Conservation (phyloP, 1,140 invertebrate species). For the Zaprionus kolodkinae region DNA sequence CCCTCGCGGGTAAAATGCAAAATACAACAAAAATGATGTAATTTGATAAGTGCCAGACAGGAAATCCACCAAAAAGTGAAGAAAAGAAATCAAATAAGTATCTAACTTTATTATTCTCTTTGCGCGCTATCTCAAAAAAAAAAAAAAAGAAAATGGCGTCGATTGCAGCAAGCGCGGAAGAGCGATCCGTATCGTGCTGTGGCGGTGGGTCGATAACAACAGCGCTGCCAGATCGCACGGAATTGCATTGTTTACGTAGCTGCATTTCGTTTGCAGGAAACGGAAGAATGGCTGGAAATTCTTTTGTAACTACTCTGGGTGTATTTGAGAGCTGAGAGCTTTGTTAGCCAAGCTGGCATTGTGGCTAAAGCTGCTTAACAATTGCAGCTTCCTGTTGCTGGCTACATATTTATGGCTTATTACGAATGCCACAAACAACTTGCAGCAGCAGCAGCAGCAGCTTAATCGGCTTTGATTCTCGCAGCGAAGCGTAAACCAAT, state of each 20-base stretch:
- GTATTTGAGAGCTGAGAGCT: neutral
- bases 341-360: neutral
- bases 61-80: neutral
- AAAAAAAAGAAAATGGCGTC: slow-evolving; percentile 29
- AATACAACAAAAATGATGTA: slow-evolving; percentile 29
- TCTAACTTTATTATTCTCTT: slow-evolving; percentile 17
- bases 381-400: neutral
- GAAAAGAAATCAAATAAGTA: slow-evolving; percentile 38
- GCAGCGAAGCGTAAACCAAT: slow-evolving; percentile 17
- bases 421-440: slow-evolving; percentile 16
- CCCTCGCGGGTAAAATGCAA: neutral
- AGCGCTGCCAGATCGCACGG: slow-evolving; percentile 20
- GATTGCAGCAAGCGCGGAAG: neutral
- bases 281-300: neutral
- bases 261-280: neutral
- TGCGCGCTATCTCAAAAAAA: too few relatives aligned
- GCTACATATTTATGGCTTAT: slow-evolving; percentile 9
- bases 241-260: slow-evolving; percentile 1
- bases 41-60: slow-evolving; percentile 48
- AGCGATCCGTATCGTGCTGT: slow-evolving; percentile 11
- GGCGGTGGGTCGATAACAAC: too few relatives aligned
- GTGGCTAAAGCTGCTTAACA: neutral
- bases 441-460: neutral
- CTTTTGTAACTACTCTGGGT: neutral
- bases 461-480: slow-evolving; percentile 15